A percentile compares a stretch with the other conserved stretches of the same genome.
These are phyloP conservation scores for Microtus ochrogaster DNA, from an alignment of 2,113 vertebrate genomes.

Conservation along the genomic window DNA sequence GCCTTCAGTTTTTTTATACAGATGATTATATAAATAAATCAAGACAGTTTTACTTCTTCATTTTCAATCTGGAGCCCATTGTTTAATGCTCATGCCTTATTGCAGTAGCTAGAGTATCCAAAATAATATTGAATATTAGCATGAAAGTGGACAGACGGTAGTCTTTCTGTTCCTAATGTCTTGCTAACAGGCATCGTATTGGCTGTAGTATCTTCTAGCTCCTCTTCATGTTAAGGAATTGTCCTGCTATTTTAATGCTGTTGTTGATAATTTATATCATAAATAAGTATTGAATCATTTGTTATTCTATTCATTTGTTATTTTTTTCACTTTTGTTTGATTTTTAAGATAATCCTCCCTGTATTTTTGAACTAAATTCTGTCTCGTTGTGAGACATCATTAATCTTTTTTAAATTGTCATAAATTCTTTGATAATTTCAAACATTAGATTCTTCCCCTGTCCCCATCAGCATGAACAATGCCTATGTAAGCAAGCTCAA, in stretches of 20 bases:
- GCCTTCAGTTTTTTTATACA: constrained; percentile 2
- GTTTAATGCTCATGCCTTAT: constrained; percentile 4
- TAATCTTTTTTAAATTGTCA: neutral
- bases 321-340: constrained; percentile 21
- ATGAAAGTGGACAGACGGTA: neutral
- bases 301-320: neutral
- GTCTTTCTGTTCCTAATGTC: constrained; percentile 12
- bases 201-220: neutral
- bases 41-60: constrained; percentile 20
- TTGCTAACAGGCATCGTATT: neutral
- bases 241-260: neutral
- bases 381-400: neutral
- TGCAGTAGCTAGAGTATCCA: constrained; percentile 23
- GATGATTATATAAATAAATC: constrained; percentile 23
- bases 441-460: neutral
- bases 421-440: neutral
- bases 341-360: constrained; percentile 13
- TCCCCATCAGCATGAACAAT: neutral
- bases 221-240: neutral
- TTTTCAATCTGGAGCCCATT: neutral
- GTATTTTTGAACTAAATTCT: neutral
- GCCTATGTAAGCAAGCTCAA: neutral
- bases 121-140: neutral
- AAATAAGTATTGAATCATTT: constrained; percentile 31
- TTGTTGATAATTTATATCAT: constrained; percentile 22